These are phyloP conservation scores for Leptestheria dahalacensis DNA, from an alignment of 1,140 invertebrate genomes.

Conservation along the genomic window DNA sequence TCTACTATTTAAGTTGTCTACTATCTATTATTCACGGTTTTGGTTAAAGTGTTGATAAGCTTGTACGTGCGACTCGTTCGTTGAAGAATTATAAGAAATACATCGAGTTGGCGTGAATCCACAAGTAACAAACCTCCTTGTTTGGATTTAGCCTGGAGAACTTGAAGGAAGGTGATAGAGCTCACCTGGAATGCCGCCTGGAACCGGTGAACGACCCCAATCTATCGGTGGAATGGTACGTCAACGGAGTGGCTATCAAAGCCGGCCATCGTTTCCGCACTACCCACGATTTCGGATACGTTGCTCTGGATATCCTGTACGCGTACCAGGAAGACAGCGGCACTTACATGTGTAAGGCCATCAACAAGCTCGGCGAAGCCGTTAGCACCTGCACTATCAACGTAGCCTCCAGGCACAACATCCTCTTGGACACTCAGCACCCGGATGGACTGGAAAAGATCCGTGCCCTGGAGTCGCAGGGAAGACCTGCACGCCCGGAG, in stretches of 20 bases:
- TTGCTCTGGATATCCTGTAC: conserved; percentile 84
- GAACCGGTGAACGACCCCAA: conserved; percentile 91
- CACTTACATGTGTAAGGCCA: conserved; percentile 87
- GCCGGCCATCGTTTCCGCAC: conserved; percentile 76
- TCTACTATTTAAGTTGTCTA: too few relatives aligned
- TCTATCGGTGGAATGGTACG: conserved; percentile 89
- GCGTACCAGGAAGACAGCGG: conserved; percentile 85
- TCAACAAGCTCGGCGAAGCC: conserved; percentile 77
- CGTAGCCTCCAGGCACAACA: conserved; percentile 50
- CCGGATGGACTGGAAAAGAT: conserved; percentile 85
- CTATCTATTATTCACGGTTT: too few relatives aligned
- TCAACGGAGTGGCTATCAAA: conserved; percentile 62
- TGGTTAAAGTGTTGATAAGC: too few relatives aligned
- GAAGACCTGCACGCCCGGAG: conserved; percentile 46
- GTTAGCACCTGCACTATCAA: conserved; percentile 80
- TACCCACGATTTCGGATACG: conserved; percentile 90
- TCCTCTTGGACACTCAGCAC: conserved; percentile 81
- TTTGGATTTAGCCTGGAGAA: conserved; percentile 63
- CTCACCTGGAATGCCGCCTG: conserved; percentile 87
- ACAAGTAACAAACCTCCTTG: too few relatives aligned
- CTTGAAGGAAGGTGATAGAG: conserved; percentile 76
- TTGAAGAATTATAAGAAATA: too few relatives aligned
- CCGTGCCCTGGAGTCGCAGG: conserved; percentile 71
- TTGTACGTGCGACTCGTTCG: too few relatives aligned
- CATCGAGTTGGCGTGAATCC: too few relatives aligned